These are phyloP conservation scores for Eublepharis macularius DNA, from an alignment of 2,113 vertebrate genomes.

Conservation along the genomic window DNA sequence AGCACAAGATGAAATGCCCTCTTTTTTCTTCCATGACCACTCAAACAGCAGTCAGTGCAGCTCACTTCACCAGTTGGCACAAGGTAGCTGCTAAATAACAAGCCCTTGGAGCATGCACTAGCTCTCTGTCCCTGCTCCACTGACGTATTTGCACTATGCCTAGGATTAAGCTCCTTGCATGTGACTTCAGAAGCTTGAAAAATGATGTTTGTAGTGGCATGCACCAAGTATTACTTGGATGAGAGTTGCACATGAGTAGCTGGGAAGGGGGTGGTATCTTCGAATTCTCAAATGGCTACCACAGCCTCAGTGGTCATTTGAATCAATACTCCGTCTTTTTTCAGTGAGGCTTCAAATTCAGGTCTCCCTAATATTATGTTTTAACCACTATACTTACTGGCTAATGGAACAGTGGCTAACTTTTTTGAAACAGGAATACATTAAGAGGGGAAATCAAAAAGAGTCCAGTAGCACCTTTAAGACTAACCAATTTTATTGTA, in stretches of 20 bases:
- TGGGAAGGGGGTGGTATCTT: background rate
- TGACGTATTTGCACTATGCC: background rate
- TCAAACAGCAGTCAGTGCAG: background rate
- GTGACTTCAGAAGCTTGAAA: background rate
- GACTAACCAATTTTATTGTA: too few relatives aligned
- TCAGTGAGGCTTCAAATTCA: background rate
- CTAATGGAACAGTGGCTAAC: too few relatives aligned
- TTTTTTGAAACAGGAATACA: too few relatives aligned
- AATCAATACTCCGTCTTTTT: background rate
- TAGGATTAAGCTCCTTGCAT: background rate
- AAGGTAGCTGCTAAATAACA: background rate
- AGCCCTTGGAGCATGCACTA: background rate
- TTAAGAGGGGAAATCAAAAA: too few relatives aligned
- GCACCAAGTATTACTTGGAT: background rate
- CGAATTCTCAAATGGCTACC: background rate
- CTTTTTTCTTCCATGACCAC: rapidly evolving
- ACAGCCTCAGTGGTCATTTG: background rate
- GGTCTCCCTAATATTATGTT: too few relatives aligned
- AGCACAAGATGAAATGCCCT: constrained; percentile 24
- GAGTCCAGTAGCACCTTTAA: too few relatives aligned
- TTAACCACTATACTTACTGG: too few relatives aligned
- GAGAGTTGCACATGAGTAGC: background rate
- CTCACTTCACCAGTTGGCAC: background rate
- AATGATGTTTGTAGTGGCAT: background rate
- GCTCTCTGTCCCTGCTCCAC: too few relatives aligned